These are phyloP conservation scores for Papilio demoleus DNA, from an alignment of 2,888 invertebrate genomes.

Conservation along the genomic window DNA sequence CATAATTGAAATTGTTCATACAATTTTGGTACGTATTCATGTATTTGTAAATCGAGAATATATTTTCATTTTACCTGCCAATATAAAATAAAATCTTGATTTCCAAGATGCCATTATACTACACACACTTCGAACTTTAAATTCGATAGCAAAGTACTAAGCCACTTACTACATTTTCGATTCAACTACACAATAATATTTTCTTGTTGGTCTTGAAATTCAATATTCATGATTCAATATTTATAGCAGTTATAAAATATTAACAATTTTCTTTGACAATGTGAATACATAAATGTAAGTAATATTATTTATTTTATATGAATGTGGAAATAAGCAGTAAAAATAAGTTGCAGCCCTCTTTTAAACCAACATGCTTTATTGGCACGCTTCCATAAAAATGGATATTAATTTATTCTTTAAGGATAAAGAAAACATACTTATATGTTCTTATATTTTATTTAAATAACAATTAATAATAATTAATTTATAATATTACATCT, in stretches of 20 bases:
- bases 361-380: no score
- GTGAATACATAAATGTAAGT: conserved; percentile 12
- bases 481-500: background rate
- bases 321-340: background rate
- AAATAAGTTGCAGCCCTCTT: background rate
- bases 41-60: no score
- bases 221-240: background rate
- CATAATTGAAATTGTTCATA: no score
- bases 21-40: no score
- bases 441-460: background rate
- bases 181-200: background rate
- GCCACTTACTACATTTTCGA: conserved; percentile 10
- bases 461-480: background rate
- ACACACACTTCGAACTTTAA: background rate
- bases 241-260: conserved; percentile 32
- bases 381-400: background rate
- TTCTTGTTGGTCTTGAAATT: background rate
- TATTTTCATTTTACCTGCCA: conserved; percentile 31
- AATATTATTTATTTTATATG: conserved; percentile 6
- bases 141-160: background rate
- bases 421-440: background rate
- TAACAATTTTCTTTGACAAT: conserved; percentile 8
- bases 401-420: background rate
- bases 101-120: conserved; percentile 24
- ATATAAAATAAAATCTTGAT: conserved; percentile 21